Evolutionary conservation across 1,140 invertebrate species (phyloP).

Genomic region (Scylla paramamosain): DNA sequence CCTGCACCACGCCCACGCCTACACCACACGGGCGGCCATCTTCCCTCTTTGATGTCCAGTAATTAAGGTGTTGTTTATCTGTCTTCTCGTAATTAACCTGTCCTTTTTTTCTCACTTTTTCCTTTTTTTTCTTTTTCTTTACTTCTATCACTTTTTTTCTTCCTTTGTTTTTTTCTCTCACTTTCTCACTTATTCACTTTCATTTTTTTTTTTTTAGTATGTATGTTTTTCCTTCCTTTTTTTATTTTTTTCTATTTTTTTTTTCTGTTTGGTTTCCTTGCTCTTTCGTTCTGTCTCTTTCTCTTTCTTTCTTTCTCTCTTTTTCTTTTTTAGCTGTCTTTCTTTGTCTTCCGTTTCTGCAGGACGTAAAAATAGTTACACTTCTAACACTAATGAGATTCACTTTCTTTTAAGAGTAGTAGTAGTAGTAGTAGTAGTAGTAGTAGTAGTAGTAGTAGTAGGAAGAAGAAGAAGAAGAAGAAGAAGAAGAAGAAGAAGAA

Average conservation of each 20-base stretch:
- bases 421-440: too few species aligned
- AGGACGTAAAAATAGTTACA: not conserved
- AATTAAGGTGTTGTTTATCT: too few species aligned
- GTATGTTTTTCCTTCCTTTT: not conserved
- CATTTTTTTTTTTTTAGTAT: not conserved
- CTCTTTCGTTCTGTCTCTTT: not conserved
- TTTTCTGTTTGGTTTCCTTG: not conserved
- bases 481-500: too few species aligned
- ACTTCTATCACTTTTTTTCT: too few species aligned
- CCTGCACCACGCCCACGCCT: not conserved
- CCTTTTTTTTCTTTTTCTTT: too few species aligned
- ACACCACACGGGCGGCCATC: too few species aligned
- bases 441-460: too few species aligned
- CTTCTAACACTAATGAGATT: not conserved
- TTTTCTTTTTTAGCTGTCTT: not conserved
- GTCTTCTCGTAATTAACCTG: too few species aligned
- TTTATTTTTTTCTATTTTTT: not conserved
- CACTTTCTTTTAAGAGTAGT: not conserved
- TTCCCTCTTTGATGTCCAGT: too few species aligned
- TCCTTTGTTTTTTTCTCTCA: not conserved
- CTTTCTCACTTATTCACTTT: too few species aligned
- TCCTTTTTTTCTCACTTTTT: too few species aligned
- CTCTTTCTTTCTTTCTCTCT: not conserved
- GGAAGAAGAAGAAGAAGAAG: too few species aligned
- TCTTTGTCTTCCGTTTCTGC: not conserved